Evolutionary conservation across 2,888 invertebrate species (phyloP).

Genomic region (Tribolium freemani): DNA sequence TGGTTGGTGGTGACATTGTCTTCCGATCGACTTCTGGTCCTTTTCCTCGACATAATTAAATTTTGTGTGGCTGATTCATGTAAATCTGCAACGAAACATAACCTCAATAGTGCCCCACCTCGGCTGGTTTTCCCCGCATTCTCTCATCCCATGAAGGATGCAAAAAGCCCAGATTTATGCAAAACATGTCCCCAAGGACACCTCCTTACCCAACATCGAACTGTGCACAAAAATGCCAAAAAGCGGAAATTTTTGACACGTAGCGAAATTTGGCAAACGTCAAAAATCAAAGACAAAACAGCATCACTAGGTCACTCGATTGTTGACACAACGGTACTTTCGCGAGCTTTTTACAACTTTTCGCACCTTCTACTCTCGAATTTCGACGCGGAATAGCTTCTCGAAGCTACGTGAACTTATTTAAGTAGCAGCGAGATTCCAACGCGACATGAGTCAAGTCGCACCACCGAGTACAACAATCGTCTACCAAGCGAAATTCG

Average conservation of each 20-base stretch:
- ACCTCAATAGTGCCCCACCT: conserved; percentile 42
- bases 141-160: background rate
- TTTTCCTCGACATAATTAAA: conserved; percentile 64
- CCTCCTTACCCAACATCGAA: conserved; percentile 36
- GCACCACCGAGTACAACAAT: background rate
- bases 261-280: conserved; percentile 42
- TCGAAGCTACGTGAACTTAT: conserved; percentile 4
- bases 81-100: conserved; percentile 45
- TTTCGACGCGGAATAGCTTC: conserved; percentile 1
- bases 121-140: background rate
- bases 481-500: background rate
- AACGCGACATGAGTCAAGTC: background rate
- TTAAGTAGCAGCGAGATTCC: conserved; percentile 19
- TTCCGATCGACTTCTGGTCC: conserved; percentile 66
- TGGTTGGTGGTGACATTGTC: conserved; percentile 55
- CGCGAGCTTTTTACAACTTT: background rate
- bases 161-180: background rate
- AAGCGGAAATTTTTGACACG: conserved; percentile 27
- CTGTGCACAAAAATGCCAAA: background rate
- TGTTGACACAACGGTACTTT: conserved; percentile 10
- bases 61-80: conserved; percentile 32
- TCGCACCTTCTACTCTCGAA: conserved; percentile 1
- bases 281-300: conserved; percentile 23
- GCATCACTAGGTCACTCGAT: conserved; percentile 30
- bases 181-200: conserved; percentile 4